Evolutionary conservation across 2,797 vertebrate genomes (phyloP), one percentile per base, ranked within the genome.

Genomic region (Babyrousa celebensis): DNA sequence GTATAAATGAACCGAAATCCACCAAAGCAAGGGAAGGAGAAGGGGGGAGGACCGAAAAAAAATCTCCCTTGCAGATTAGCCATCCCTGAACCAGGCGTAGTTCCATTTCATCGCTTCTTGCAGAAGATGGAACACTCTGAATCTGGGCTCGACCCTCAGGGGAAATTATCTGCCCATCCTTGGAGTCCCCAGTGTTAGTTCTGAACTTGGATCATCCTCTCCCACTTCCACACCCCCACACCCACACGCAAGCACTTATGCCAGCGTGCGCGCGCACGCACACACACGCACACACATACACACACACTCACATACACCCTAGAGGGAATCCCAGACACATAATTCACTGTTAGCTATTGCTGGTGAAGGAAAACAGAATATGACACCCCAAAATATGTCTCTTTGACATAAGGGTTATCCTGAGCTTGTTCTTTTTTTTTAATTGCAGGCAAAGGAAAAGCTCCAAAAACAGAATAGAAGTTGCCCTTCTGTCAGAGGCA

Each of bases 11-110:
- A 98, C 97, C 89, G 96, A 97, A 95, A 92, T 92, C 87, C 97
- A 85, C 15, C 21, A 96, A 97, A 71, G 93, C 10, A 0, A 83
- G 78, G 75, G 94, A 97, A 98, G 80, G 80, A 60, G 60, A 97
- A 86, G 80, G 65, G 85, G 63, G 79, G 71, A 56, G 6, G 92
- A 96, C 89, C 84, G 1, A 63, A 92, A 90, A 32, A 85, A 70
- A 96, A 93, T 94, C 89, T 97, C 87, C 90, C 97, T 98, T 98
- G 96, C 98, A 98, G 97, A 98, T 98, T 94, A 98, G 97, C 96
- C 98, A 62, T 36, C 97, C 96, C 84, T 56, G 70, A 98, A 98
- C 91, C 36, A 90, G 92, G 96, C 96, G 72, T 86, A 97, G 97
- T 98, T 98, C 96, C 95, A 12, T 97, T 78, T 98, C 97, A 97